These are phyloP conservation scores for Lagria hirta DNA, from an alignment of 2,888 invertebrate genomes.

Conservation along the genomic window DNA sequence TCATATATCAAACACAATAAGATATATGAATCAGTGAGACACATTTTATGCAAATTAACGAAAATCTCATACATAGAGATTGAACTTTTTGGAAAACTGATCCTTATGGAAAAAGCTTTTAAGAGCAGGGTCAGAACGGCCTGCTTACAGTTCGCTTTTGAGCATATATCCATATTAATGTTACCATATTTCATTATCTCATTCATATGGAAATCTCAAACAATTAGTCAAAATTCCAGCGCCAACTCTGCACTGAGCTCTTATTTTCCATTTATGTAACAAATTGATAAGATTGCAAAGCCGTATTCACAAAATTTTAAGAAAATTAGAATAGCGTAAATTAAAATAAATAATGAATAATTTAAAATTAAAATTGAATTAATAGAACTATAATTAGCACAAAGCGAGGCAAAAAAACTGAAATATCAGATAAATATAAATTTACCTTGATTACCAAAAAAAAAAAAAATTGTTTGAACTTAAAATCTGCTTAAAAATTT, in stretches of 20 bases:
- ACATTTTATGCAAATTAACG: constrained; percentile 56
- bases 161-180: constrained; percentile 73
- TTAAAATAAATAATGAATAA: too few species aligned
- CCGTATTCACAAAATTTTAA: too few species aligned
- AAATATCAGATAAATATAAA: too few species aligned
- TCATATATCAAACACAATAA: constrained; percentile 53
- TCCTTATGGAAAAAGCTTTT: constrained; percentile 18
- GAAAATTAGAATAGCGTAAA: too few species aligned
- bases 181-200: constrained; percentile 79
- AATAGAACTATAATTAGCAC: too few species aligned
- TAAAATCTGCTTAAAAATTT: too few species aligned
- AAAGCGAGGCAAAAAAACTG: too few species aligned
- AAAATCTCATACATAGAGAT: constrained; percentile 58
- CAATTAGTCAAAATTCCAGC: constrained; percentile 60
- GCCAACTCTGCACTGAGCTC: constrained; percentile 29
- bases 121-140: constrained; percentile 38
- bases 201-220: constrained; percentile 79
- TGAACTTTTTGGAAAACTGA: constrained; percentile 40
- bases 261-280: constrained; percentile 28
- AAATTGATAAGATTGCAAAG: too few species aligned
- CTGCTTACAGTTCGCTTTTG: constrained; percentile 54
- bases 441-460: too few species aligned
- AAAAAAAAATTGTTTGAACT: too few species aligned
- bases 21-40: constrained; percentile 57
- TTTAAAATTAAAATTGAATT: too few species aligned